Percentiles rank a stretch among this genome's conserved stretches.
phyloP scores from a whole-genome alignment of 2,888 invertebrate genomes.

The Nysson spinosus region DNA sequence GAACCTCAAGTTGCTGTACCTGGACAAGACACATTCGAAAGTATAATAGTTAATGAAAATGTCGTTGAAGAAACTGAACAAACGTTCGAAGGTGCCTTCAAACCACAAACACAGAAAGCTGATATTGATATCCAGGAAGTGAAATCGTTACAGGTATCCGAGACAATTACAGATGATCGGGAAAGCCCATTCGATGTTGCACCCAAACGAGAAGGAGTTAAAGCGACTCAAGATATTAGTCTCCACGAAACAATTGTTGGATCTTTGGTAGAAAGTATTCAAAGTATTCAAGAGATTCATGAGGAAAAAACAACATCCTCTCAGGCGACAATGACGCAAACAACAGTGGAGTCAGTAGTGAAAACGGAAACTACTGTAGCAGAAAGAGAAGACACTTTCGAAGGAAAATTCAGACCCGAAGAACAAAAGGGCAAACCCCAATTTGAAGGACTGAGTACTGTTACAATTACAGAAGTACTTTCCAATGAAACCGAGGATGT shows the following conservation, averaged over 20 bases:
- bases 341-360: conserved; percentile 59
- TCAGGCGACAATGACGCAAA: conserved; percentile 63
- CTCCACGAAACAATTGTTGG: conserved; percentile 61
- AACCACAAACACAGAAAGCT: conserved; percentile 75
- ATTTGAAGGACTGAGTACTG: conserved; percentile 57
- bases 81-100: conserved; percentile 72
- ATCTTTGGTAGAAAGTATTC: conserved; percentile 63
- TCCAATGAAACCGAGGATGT: conserved; percentile 61
- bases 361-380: conserved; percentile 68
- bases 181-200: conserved; percentile 66
- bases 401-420: conserved; percentile 54
- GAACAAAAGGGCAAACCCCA: conserved; percentile 52
- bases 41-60: conserved; percentile 80
- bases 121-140: conserved; percentile 76
- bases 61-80: conserved; percentile 75
- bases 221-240: conserved; percentile 57
- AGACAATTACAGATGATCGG: conserved; percentile 72
- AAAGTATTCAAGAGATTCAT: conserved; percentile 57
- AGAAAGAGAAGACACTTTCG: conserved; percentile 75
- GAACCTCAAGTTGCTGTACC: conserved; percentile 76
- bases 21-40: conserved; percentile 78
- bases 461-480: conserved; percentile 58
- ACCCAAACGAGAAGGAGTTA: conserved; percentile 41
- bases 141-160: conserved; percentile 72
- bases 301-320: conserved; percentile 59